Conservation (phyloP, 2,797 vertebrate species). For the Takifugu rubripes region DNA sequence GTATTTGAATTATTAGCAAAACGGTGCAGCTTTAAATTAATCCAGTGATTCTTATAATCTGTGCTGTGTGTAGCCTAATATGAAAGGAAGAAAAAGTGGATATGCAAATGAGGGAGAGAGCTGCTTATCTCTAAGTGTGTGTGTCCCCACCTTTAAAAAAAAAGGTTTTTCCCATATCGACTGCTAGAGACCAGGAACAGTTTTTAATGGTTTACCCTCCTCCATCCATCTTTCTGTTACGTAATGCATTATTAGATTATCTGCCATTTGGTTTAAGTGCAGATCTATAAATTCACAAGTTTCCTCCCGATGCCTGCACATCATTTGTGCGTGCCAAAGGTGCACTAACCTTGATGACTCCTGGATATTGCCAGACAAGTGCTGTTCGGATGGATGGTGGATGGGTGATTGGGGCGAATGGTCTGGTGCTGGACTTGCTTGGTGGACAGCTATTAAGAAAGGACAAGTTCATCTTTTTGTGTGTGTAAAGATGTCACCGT, state of each 20-base stretch:
- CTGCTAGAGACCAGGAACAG: constrained; percentile 15
- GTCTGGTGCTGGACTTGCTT: constrained; percentile 16
- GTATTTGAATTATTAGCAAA: constrained; percentile 64
- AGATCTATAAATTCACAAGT: constrained; percentile 59
- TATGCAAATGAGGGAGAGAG: constrained; percentile 42
- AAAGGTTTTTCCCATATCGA: constrained; percentile 20
- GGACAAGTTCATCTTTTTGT: constrained; percentile 64
- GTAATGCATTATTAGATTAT: constrained; percentile 48
- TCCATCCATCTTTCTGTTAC: constrained; percentile 12
- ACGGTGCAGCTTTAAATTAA: constrained; percentile 55
- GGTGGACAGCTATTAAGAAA: constrained; percentile 63
- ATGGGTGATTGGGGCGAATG: constrained; percentile 1
- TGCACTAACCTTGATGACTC: constrained; percentile 77
- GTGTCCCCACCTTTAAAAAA: constrained; percentile 10
- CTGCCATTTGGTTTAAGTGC: constrained; percentile 52
- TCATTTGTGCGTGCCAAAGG: constrained; percentile 49
- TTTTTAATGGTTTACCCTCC: constrained; percentile 26
- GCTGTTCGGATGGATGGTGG: constrained; percentile 25
- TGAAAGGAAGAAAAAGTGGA: constrained; percentile 29
- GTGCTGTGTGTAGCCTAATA: constrained; percentile 30
- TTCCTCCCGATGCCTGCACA: constrained; percentile 26
- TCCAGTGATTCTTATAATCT: constrained; percentile 56
- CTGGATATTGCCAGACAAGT: constrained; percentile 56
- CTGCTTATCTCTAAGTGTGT: constrained; percentile 39
- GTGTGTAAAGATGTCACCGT: too few species aligned